A percentile compares a stretch with the other conserved stretches of the same genome.
phyloP scores from a whole-genome alignment of 1,140 invertebrate species.

The Reticulitermes speratus region DNA sequence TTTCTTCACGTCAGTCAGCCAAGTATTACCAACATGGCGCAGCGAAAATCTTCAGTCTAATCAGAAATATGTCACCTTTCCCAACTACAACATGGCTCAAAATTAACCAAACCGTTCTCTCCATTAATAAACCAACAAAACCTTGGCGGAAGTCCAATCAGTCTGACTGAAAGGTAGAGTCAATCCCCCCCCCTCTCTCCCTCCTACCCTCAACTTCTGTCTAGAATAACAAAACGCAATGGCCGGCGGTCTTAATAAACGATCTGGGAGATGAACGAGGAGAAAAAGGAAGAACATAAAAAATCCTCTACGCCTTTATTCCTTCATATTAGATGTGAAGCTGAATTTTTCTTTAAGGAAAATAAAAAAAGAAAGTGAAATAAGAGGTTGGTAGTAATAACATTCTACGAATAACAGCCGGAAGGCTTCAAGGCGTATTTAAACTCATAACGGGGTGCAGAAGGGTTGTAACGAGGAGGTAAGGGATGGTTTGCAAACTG shows the following conservation, averaged over 20 bases:
- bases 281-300: background rate
- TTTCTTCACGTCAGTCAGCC: no score
- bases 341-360: conserved; percentile 14
- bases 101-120: background rate
- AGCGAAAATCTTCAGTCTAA: no score
- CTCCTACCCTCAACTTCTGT: background rate
- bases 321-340: conserved; percentile 5
- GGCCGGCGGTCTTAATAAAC: conserved; percentile 13
- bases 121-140: background rate
- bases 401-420: conserved; percentile 1
- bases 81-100: no score
- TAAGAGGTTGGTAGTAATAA: conserved; percentile 3
- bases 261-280: background rate
- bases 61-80: no score
- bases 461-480: background rate
- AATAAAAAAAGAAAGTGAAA: background rate
- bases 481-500: background rate
- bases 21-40: no score
- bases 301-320: background rate
- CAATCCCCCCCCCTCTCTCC: background rate
- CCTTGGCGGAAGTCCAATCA: background rate
- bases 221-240: conserved; percentile 16
- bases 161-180: background rate
- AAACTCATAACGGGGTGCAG: background rate
- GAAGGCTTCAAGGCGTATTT: conserved; percentile 14